Percentiles rank a stretch among this genome's conserved stretches.
Evolutionary conservation across 2,888 invertebrate genomes (phyloP).

Genomic region (Callinectes sapidus): DNA sequence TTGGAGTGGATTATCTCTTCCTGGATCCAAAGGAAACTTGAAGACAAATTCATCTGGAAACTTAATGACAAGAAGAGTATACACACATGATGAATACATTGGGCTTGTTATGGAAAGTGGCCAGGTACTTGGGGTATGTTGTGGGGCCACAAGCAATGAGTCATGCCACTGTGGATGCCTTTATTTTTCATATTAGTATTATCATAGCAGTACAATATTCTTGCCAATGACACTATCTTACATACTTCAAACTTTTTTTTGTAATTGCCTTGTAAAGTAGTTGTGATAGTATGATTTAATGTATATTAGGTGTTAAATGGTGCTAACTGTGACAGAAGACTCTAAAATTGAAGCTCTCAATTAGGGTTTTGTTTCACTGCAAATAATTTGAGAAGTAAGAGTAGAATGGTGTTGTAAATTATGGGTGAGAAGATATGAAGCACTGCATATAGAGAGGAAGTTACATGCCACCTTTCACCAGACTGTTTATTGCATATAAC

Average conservation of each 20-base stretch:
- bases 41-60: constrained; percentile 74
- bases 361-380: too few species aligned
- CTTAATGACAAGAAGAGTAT: constrained; percentile 74
- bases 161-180: not conserved
- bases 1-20: constrained; percentile 87
- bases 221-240: not conserved
- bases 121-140: constrained; percentile 78
- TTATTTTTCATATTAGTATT: constrained; percentile 31
- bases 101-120: constrained; percentile 87
- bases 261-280: not conserved
- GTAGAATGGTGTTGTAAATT: too few species aligned
- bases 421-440: too few species aligned
- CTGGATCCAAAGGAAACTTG: constrained; percentile 75
- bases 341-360: too few species aligned
- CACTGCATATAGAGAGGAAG: too few species aligned
- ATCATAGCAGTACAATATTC: not conserved
- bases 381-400: too few species aligned
- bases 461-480: too few species aligned
- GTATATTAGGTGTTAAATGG: too few species aligned
- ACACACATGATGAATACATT: constrained; percentile 84
- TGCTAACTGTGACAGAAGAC: too few species aligned
- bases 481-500: too few species aligned
- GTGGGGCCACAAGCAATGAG: constrained; percentile 32
- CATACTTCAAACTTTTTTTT: not conserved
- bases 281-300: not conserved